Percentiles rank a stretch among this genome's conserved stretches.
Evolutionary conservation across 2,113 vertebrate genomes (phyloP).

Genomic region (Struthio camelus): DNA sequence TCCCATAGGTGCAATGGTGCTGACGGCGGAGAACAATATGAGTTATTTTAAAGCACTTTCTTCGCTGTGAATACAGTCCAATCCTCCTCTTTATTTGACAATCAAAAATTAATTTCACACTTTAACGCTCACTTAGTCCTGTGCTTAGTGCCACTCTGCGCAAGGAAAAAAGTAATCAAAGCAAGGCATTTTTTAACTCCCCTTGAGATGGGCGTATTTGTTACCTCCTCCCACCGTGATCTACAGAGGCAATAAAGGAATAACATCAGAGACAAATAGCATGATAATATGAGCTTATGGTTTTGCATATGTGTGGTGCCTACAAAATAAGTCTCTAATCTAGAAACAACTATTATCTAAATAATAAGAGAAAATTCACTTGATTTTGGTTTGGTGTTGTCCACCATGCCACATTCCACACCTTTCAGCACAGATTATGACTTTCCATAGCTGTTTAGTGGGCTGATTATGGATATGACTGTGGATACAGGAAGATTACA

Average conservation of each 20-base stretch:
- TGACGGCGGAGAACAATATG: neutral
- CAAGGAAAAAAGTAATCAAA: conserved; percentile 17
- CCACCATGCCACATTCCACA: neutral
- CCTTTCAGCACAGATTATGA: neutral
- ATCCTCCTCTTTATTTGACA: conserved; percentile 2
- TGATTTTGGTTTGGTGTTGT: neutral
- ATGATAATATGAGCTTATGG: neutral
- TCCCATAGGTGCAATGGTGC: neutral
- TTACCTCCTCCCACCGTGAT: neutral
- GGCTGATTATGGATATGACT: neutral
- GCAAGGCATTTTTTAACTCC: neutral
- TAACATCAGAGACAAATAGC: neutral
- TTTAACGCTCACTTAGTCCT: conserved; percentile 44
- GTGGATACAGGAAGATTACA: neutral
- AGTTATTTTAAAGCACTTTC: neutral
- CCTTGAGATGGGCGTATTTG: neutral
- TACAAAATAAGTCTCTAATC: neutral
- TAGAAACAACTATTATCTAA: neutral
- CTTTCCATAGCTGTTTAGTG: neutral
- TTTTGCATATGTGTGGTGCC: accelerated
- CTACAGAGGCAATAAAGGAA: neutral
- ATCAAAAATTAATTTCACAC: conserved; percentile 64
- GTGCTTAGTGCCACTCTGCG: neutral
- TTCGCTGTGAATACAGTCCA: neutral
- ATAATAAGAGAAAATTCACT: neutral